Conservation (phyloP, 2,888 invertebrate genomes). For the Hypsopygia costalis region DNA sequence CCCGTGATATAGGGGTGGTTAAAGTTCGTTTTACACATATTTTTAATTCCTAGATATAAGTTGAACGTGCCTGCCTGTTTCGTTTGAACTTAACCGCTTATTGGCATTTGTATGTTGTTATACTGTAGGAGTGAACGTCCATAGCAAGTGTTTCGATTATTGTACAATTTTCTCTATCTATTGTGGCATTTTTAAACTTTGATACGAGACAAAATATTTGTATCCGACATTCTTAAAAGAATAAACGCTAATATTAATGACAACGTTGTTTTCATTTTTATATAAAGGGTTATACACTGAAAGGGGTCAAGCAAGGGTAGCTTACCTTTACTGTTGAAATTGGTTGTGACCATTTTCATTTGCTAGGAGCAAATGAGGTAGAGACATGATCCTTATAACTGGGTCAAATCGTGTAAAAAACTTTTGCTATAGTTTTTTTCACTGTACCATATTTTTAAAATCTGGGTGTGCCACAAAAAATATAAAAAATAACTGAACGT, state of each 20-base stretch:
- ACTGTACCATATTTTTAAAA: too few relatives aligned
- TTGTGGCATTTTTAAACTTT: slow-evolving; percentile 70
- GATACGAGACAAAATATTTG: slow-evolving; percentile 71
- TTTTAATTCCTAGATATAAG: slow-evolving; percentile 55
- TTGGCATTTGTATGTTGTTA: slow-evolving; percentile 20
- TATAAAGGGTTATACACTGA: background rate
- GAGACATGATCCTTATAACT: too few relatives aligned
- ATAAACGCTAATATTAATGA: slow-evolving; percentile 56
- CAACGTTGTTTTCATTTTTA: slow-evolving; percentile 30
- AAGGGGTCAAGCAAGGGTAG: too few relatives aligned
- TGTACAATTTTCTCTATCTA: slow-evolving; percentile 67
- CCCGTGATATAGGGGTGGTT: slow-evolving; percentile 59
- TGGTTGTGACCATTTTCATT: too few relatives aligned
- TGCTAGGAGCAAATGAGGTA: too few relatives aligned
- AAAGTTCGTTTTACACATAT: slow-evolving; percentile 51
- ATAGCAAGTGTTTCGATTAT: slow-evolving; percentile 51
- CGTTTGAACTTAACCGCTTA: slow-evolving; percentile 19
- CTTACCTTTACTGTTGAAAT: too few relatives aligned
- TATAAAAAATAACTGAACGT: too few relatives aligned
- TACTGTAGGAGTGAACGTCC: slow-evolving; percentile 38
- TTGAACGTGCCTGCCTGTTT: slow-evolving; percentile 62
- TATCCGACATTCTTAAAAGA: slow-evolving; percentile 72
- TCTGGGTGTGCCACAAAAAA: too few relatives aligned
- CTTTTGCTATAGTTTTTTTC: too few relatives aligned
- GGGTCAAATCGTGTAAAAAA: too few relatives aligned